Evolutionary conservation across 1,140 invertebrate genomes (phyloP).

Genomic region (Cherax quadricarinatus): DNA sequence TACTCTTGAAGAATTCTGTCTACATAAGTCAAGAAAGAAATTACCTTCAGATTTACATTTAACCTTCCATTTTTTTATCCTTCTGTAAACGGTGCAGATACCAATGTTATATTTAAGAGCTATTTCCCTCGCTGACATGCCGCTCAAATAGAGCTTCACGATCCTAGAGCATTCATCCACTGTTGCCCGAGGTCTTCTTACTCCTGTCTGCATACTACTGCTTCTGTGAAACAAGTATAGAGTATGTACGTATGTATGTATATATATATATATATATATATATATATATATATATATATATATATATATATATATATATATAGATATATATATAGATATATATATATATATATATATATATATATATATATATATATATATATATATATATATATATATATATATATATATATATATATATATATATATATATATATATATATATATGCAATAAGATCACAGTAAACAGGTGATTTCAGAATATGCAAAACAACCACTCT

Average conservation of each 20-base stretch:
- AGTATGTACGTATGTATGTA: too few relatives aligned
- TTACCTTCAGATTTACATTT: too few relatives aligned
- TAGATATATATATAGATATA: slow-evolving; percentile 2
- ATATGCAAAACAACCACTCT: too few relatives aligned
- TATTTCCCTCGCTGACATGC: background rate
- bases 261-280: slow-evolving; percentile 13
- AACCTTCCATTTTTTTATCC: too few relatives aligned
- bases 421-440: slow-evolving; percentile 8
- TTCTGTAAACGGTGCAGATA: background rate
- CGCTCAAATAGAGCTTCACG: background rate
- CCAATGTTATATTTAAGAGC: background rate
- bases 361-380: slow-evolving; percentile 2
- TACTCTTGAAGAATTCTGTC: too few relatives aligned
- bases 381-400: background rate
- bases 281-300: slow-evolving; percentile 13
- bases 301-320: background rate
- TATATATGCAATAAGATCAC: too few relatives aligned
- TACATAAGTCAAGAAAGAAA: too few relatives aligned
- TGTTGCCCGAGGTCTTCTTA: background rate
- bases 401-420: slow-evolving; percentile 13
- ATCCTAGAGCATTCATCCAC: background rate
- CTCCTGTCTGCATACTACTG: background rate
- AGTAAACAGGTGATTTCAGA: too few relatives aligned
- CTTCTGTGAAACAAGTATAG: background rate
- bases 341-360: slow-evolving; percentile 13